Conservation (phyloP, 1,140 invertebrate genomes). For the Bombus picipes region DNA sequence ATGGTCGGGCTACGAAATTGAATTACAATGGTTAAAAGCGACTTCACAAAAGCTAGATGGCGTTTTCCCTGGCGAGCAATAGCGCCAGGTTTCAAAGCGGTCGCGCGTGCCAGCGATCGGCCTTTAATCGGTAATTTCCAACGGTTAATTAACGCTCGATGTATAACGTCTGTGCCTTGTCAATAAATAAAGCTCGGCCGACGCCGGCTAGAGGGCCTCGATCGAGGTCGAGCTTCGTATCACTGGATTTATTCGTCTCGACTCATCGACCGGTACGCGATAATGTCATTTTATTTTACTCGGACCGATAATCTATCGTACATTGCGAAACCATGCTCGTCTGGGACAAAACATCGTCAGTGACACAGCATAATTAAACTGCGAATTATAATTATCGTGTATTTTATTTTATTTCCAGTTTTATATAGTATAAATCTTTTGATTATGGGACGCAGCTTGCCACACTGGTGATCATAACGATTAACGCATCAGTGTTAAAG, state of each 20-base stretch:
- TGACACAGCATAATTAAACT: neutral
- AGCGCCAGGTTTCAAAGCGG: neutral
- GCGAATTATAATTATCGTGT: neutral
- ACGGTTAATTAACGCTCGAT: slow-evolving; percentile 47
- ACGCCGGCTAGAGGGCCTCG: neutral
- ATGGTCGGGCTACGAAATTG: neutral
- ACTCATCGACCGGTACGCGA: neutral
- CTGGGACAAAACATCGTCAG: neutral
- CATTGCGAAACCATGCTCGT: neutral
- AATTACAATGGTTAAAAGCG: slow-evolving; percentile 32
- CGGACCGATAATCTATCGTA: neutral
- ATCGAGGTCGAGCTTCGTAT: slow-evolving; percentile 32
- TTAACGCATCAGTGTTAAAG: neutral
- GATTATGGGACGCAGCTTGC: neutral
- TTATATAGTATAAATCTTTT: neutral
- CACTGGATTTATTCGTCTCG: slow-evolving; percentile 20
- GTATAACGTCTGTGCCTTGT: slow-evolving; percentile 28
- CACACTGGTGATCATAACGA: neutral
- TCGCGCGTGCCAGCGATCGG: slow-evolving; percentile 27
- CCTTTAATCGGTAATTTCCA: slow-evolving; percentile 47
- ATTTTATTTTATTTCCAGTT: neutral
- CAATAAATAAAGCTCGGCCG: slow-evolving; percentile 32
- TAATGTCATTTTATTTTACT: neutral
- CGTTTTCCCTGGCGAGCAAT: neutral
- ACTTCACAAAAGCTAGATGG: slow-evolving; percentile 1